Percentiles rank a stretch among this genome's conserved stretches.
These are phyloP conservation scores for Herpailurus yagouaroundi DNA, from an alignment of 2,113 vertebrate genomes.

Conservation along the genomic window DNA sequence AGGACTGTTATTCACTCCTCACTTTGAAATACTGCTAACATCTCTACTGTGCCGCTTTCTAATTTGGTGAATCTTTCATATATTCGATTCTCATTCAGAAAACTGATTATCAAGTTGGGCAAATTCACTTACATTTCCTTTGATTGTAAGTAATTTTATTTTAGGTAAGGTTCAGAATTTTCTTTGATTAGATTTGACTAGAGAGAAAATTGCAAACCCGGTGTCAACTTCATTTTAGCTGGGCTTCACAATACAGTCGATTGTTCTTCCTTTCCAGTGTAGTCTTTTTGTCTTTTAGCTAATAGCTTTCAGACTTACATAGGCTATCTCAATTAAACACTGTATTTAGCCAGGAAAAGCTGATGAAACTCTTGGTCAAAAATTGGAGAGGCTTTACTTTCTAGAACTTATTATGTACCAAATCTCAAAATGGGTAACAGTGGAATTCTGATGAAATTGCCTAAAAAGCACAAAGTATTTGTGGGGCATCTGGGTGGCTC, in stretches of 20 bases:
- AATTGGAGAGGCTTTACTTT: neutral
- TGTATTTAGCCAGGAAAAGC: neutral
- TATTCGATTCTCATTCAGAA: neutral
- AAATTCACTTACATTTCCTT: neutral
- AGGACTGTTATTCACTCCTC: neutral
- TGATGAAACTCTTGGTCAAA: neutral
- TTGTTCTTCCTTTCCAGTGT: neutral
- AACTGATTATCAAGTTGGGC: neutral
- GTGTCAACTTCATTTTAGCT: neutral
- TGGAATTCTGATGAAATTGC: neutral
- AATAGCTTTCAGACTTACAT: neutral
- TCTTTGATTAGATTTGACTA: slow-evolving; percentile 17
- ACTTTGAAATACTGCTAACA: neutral
- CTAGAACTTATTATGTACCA: neutral
- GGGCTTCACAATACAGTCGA: neutral
- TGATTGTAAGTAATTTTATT: neutral
- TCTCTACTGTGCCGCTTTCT: neutral
- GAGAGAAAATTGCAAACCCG: neutral
- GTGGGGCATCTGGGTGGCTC: too few species aligned
- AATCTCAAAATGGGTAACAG: neutral
- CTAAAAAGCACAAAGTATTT: neutral
- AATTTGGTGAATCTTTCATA: neutral
- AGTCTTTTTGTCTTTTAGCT: neutral
- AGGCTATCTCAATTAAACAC: neutral
- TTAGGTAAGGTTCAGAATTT: neutral